Evolutionary conservation across 1,140 invertebrate genomes (phyloP).

Genomic region (Drosophila pallidifrons): DNA sequence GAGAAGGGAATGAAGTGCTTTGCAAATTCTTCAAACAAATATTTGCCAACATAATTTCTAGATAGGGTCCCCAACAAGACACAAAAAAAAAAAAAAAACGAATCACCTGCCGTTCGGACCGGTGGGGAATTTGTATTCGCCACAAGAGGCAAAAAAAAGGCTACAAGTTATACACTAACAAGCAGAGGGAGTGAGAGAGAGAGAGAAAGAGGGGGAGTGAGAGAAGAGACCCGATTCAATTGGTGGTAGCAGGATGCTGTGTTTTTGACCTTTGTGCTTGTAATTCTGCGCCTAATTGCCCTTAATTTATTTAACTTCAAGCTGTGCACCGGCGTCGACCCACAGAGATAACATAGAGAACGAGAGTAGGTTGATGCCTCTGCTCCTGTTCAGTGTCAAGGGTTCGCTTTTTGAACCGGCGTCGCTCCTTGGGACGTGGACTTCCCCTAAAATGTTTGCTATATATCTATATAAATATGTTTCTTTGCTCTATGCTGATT

Average conservation of each 20-base stretch:
- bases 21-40: conserved; percentile 45
- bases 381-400: conserved; percentile 57
- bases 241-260: conserved; percentile 23
- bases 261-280: conserved; percentile 65
- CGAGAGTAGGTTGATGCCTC: background rate
- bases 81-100: conserved; percentile 8
- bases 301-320: conserved; percentile 82
- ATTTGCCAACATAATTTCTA: conserved; percentile 63
- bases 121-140: conserved; percentile 14
- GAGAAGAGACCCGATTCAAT: background rate
- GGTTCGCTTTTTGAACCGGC: conserved; percentile 51
- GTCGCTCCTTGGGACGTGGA: conserved; percentile 55
- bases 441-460: background rate
- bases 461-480: conserved; percentile 9
- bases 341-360: background rate
- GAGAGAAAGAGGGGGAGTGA: too few relatives aligned
- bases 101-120: conserved; percentile 53
- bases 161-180: too few relatives aligned
- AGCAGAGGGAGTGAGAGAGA: too few relatives aligned
- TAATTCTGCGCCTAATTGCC: conserved; percentile 78
- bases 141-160: background rate
- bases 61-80: conserved; percentile 23
- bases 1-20: background rate
- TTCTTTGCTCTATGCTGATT: conserved; percentile 10
- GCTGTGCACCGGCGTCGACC: conserved; percentile 58